phyloP scores from a whole-genome alignment of 2,888 invertebrate species.

The Hyalella azteca region DNA sequence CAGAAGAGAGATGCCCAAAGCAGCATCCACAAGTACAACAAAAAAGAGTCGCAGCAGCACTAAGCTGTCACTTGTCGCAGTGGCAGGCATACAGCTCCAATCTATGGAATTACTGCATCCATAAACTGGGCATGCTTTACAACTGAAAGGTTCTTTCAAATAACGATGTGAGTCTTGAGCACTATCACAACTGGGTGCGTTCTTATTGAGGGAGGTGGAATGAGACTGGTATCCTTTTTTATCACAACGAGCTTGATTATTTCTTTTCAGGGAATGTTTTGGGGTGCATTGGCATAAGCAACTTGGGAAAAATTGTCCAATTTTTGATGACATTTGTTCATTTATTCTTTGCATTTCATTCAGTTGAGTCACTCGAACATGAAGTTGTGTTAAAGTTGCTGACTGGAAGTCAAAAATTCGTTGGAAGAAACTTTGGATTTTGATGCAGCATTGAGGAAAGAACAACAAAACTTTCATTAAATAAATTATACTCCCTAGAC shows the following conservation, averaged over 20 bases:
- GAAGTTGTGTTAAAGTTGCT: neutral
- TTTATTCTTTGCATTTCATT: neutral
- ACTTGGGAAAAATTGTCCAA: neutral
- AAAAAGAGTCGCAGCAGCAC: neutral
- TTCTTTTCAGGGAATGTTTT: too few relatives aligned
- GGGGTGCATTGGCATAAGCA: too few relatives aligned
- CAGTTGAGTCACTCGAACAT: neutral
- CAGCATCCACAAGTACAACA: neutral
- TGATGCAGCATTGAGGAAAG: neutral
- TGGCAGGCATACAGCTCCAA: neutral
- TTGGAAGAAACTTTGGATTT: neutral
- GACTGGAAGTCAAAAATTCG: slow-evolving; percentile 3
- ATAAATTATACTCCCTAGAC: neutral
- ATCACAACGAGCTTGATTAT: too few relatives aligned
- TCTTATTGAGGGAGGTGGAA: too few relatives aligned
- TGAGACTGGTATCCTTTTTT: too few relatives aligned
- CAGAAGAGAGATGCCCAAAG: neutral
- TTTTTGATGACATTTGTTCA: neutral
- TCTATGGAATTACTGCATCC: neutral
- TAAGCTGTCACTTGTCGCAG: neutral
- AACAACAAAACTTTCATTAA: neutral
- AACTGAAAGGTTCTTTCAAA: too few relatives aligned
- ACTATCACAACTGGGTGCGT: too few relatives aligned
- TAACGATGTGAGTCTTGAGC: too few relatives aligned
- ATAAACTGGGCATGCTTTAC: neutral